Conservation (phyloP, 2,888 invertebrate genomes). For the Lasioglossum oenotherae region DNA sequence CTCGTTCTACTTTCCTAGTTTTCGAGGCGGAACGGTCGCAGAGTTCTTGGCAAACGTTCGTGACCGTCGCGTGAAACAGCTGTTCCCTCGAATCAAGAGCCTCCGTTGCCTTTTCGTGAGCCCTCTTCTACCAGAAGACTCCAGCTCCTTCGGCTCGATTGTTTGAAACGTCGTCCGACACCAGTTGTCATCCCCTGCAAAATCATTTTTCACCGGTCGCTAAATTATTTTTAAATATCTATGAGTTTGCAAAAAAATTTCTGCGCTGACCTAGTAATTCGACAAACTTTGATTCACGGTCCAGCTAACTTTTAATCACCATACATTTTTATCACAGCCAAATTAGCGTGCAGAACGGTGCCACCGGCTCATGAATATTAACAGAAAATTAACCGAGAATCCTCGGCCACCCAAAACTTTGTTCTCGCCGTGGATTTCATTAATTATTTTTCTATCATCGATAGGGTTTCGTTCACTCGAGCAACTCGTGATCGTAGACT, state of each 20-base stretch:
- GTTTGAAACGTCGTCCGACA: background rate
- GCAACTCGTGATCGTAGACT: background rate
- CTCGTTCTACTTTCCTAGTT: conserved; percentile 64
- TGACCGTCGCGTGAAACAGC: conserved; percentile 56
- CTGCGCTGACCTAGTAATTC: background rate
- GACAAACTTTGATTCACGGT: background rate
- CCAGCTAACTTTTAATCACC: background rate
- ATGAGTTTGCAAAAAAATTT: background rate
- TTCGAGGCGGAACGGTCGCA: conserved; percentile 56
- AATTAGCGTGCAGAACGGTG: background rate
- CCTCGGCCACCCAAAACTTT: background rate
- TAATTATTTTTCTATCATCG: background rate
- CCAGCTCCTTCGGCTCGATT: background rate
- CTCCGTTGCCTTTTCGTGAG: background rate
- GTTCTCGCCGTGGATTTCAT: background rate
- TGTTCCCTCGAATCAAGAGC: conserved; percentile 45
- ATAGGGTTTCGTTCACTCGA: background rate
- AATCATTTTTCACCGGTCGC: background rate
- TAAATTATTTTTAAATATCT: no score
- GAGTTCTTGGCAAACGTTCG: conserved; percentile 63
- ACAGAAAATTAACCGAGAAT: background rate
- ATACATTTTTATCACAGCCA: background rate
- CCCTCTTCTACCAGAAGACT: background rate
- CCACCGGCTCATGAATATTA: background rate
- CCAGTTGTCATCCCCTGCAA: background rate